Evolutionary conservation across 2,113 vertebrate species (phyloP).

Genomic region (Hyla sarda): DNA sequence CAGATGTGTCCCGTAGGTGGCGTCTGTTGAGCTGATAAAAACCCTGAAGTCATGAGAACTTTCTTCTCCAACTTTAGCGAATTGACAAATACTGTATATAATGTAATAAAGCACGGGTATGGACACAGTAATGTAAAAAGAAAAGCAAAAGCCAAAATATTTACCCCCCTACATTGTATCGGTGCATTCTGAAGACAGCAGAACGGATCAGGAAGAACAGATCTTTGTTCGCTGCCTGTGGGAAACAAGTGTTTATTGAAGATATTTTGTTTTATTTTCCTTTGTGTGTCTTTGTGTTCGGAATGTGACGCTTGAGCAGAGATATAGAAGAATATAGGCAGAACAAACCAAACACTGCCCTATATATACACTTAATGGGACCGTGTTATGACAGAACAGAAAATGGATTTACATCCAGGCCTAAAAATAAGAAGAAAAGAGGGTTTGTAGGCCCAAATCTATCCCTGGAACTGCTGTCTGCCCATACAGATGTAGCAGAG

Average conservation of each 20-base stretch:
- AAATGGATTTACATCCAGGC: background rate
- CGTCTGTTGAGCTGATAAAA: background rate
- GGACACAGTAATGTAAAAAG: background rate
- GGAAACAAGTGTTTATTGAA: background rate
- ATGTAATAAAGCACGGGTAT: background rate
- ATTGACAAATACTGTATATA: background rate
- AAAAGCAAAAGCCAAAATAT: background rate
- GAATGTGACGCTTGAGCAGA: constrained; percentile 3
- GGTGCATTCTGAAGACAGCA: background rate
- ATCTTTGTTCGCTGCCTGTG: background rate
- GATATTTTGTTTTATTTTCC: background rate
- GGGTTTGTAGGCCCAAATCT: background rate
- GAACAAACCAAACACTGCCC: background rate
- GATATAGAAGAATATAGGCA: background rate
- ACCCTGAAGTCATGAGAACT: background rate
- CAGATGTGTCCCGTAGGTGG: constrained; percentile 24
- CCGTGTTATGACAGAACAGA: background rate
- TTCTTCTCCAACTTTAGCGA: background rate
- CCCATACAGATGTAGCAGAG: background rate
- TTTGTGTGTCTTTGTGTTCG: constrained; percentile 16
- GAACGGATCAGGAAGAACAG: background rate
- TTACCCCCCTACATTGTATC: background rate
- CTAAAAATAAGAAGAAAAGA: background rate
- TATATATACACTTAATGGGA: background rate
- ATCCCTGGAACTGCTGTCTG: background rate